These are phyloP conservation scores for Tanytarsus gracilentus DNA, from an alignment of 2,888 invertebrate genomes.

Conservation along the genomic window DNA sequence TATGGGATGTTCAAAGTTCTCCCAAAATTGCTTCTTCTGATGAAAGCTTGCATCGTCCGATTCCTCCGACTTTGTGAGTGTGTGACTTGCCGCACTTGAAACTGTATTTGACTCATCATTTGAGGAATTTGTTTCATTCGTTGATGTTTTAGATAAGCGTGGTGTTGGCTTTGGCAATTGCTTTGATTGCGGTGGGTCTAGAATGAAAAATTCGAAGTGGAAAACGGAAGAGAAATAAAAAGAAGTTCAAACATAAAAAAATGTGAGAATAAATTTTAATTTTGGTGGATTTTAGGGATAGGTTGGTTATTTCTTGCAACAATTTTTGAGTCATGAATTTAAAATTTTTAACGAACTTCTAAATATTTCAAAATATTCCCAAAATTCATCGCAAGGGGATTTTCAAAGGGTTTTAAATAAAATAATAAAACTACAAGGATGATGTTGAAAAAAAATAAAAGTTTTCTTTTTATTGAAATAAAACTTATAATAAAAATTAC, in stretches of 20 bases:
- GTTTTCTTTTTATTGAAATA: not conserved
- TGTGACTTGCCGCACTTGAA: slow-evolving; percentile 7
- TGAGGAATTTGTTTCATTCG: slow-evolving; percentile 29
- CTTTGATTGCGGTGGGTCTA: slow-evolving; percentile 41
- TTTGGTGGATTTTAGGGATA: too few species aligned
- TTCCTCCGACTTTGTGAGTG: not conserved
- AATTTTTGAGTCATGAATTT: too few species aligned
- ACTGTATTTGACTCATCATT: slow-evolving; percentile 9
- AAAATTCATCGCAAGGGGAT: too few species aligned
- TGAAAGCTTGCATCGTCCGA: slow-evolving; percentile 1
- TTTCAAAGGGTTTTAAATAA: too few species aligned
- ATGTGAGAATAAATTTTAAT: not conserved
- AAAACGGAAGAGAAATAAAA: slow-evolving; percentile 21
- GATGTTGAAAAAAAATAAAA: too few species aligned
- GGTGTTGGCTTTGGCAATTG: slow-evolving; percentile 46
- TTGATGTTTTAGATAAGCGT: slow-evolving; percentile 39
- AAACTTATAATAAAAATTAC: not conserved
- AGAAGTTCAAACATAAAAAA: slow-evolving; percentile 1
- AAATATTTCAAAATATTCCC: too few species aligned
- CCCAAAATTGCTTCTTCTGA: slow-evolving; percentile 22
- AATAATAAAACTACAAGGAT: too few species aligned
- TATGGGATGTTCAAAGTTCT: slow-evolving; percentile 19
- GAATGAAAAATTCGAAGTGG: slow-evolving; percentile 34
- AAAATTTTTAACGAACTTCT: too few species aligned
- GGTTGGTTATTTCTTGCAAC: too few species aligned